Conservation (phyloP, 2,888 invertebrate genomes). For the Rotaria sp. region DNA sequence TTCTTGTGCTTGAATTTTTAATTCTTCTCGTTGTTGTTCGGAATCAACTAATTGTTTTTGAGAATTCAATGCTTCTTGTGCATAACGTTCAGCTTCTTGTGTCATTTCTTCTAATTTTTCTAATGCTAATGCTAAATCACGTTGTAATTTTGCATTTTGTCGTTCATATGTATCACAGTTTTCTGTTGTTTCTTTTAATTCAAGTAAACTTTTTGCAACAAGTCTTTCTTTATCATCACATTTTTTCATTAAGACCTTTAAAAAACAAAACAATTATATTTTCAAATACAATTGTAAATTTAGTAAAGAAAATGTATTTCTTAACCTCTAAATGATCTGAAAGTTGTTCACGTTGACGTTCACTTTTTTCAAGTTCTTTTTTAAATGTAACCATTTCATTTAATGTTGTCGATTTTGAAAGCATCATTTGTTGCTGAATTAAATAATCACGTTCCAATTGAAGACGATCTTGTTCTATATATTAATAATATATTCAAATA, state of each 20-base stretch:
- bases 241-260: constrained; percentile 49
- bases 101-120: constrained; percentile 43
- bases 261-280: constrained; percentile 21
- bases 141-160: constrained; percentile 43
- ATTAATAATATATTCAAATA: not conserved
- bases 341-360: constrained; percentile 49
- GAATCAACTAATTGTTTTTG: constrained; percentile 47
- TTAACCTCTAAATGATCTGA: constrained; percentile 52
- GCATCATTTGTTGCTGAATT: not conserved
- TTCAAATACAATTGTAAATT: no score
- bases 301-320: not conserved
- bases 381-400: constrained; percentile 48
- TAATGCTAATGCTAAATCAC: constrained; percentile 6
- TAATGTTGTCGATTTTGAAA: constrained; percentile 43
- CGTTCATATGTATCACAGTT: constrained; percentile 48
- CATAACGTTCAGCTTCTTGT: constrained; percentile 47
- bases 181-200: constrained; percentile 48
- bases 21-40: constrained; percentile 49
- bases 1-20: constrained; percentile 50
- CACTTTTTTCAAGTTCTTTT: constrained; percentile 48
- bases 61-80: constrained; percentile 46
- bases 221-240: constrained; percentile 43
- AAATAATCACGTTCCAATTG: not conserved
- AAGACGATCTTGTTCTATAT: not conserved
- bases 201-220: constrained; percentile 42